Evolutionary conservation across 2,113 vertebrate species (phyloP).

Genomic region (Hemicordylus capensis): DNA sequence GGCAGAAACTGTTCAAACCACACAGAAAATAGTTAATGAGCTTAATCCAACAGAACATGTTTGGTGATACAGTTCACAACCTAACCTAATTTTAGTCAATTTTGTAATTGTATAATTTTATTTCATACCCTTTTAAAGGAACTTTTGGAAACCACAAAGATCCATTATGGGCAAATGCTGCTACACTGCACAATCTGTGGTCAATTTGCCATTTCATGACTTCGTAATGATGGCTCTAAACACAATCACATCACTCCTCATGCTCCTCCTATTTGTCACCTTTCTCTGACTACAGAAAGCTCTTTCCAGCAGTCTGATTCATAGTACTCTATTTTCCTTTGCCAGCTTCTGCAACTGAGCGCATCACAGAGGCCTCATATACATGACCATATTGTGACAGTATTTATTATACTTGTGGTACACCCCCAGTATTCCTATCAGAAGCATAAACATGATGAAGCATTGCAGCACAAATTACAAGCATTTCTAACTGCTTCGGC

Average conservation of each 20-base stretch:
- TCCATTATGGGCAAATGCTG: accelerated
- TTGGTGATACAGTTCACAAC: accelerated
- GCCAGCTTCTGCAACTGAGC: neutral
- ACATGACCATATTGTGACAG: slow-evolving; percentile 11
- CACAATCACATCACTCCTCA: neutral
- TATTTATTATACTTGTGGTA: neutral
- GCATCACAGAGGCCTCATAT: neutral
- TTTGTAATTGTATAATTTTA: accelerated
- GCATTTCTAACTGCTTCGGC: neutral
- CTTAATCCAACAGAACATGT: accelerated
- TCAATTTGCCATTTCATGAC: neutral
- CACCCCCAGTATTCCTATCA: neutral
- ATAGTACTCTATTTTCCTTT: neutral
- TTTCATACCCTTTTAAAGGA: neutral
- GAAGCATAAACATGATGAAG: neutral
- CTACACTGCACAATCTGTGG: accelerated
- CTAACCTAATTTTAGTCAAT: accelerated
- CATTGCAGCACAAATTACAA: neutral
- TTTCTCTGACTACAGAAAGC: slow-evolving; percentile 5
- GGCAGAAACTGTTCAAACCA: neutral
- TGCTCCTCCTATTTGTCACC: neutral
- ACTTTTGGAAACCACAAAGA: neutral
- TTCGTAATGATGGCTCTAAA: accelerated
- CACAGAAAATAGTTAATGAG: neutral
- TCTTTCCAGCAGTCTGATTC: neutral